Base-by-base conservation (phyloP, 2,888 invertebrate genomes). In the Nephrocerus scutellatus region DNA sequence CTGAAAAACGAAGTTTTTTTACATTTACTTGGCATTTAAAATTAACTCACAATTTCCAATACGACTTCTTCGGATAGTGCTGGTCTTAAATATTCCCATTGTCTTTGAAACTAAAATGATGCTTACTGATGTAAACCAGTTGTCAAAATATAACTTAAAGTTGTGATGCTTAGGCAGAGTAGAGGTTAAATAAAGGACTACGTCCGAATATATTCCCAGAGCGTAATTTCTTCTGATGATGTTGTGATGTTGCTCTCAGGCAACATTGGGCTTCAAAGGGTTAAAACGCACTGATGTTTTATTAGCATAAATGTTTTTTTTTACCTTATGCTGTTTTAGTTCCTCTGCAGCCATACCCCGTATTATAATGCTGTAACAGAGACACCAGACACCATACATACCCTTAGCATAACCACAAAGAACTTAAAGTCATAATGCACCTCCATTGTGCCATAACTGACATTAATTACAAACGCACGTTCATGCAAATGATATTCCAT, bases 81-180 rank as follows among this genome's bases (percentile, higher is more conserved):
- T 43, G 21, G 35, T 34, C 19, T 44, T 39, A 24, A 47, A 48
- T 33, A 48, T 46, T 12, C 39, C 43, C 12, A 33, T 46, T 43
- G 42, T 39, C 36, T 47, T 46, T 30, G 46, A 43, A 5, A 42
- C 28, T n/a, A 46, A 39, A 12, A 42, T 15, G 25, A 45, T 43
- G 43, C 41, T 47, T 13, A 44, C 37, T 45, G 49, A 47, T 14
- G 41, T 39, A 33, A 49, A 44, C 44, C 35, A 41, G 23, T 46
- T 47, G 22, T 49, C 36, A 34, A 49, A 49, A 45, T 33, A 48
- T 14, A 48, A 35, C 18, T 44, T 44, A 23, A 46, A 46, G 24
- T 33, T 16, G 30, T 46, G 26, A 30, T 33, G 8, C 32, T 42
- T 36, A 24, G 46, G 42, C 31, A 44, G 36, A 25, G 19, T 16